Percentiles rank a stretch among this genome's conserved stretches.
Conservation (phyloP, 2,113 vertebrate genomes). For the Propithecus coquereli region DNA sequence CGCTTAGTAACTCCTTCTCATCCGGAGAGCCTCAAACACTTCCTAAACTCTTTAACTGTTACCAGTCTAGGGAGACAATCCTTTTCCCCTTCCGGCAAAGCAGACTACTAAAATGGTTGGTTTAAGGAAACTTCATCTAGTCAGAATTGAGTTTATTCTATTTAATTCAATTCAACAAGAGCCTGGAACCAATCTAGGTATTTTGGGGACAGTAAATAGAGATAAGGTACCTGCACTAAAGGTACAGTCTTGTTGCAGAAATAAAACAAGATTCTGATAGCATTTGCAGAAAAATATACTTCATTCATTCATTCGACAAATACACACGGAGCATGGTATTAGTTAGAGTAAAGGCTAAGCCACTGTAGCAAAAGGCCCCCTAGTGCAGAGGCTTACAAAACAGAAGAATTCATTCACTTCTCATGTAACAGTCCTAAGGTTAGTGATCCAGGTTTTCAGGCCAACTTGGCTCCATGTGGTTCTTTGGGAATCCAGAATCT, state of each 20-base stretch:
- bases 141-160: conserved; percentile 38
- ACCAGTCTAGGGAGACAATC: neutral
- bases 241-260: neutral
- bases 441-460: neutral
- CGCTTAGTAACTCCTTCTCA: conserved; percentile 32
- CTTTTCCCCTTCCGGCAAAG: conserved; percentile 12
- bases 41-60: conserved; percentile 23
- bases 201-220: neutral
- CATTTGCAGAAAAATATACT: neutral
- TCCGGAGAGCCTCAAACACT: conserved; percentile 8
- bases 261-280: conserved; percentile 1
- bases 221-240: neutral
- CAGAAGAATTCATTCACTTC: neutral
- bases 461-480: neutral
- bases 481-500: neutral
- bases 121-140: neutral
- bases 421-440: neutral
- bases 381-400: neutral
- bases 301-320: neutral
- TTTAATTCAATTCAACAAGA: conserved; percentile 28
- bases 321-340: neutral
- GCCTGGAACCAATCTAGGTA: neutral
- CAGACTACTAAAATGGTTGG: neutral
- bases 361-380: neutral
- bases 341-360: neutral